Base-by-base conservation (phyloP, 2,888 invertebrate species). In the Dicycla oo region DNA sequence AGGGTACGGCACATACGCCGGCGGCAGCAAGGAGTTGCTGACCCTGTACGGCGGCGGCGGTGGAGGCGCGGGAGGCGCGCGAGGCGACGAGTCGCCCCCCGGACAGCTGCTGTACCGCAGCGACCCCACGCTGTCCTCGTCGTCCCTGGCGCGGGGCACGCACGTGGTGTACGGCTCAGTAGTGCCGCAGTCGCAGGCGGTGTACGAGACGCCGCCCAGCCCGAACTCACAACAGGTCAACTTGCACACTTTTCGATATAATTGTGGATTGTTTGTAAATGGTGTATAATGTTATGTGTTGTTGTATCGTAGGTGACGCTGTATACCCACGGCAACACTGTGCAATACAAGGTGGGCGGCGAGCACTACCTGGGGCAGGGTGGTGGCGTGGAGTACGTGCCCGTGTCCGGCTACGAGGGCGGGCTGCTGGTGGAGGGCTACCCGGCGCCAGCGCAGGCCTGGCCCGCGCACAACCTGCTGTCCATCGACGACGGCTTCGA, bases 61-160 rank as follows among this genome's bases (percentile, higher is more conserved):
- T 3, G 81, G 73, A 4, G 61, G 85, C 11, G 78, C 81, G 7
- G 92, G 92, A 67, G 91, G 88, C 34, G 91, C 90, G 71, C 93
- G 94, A 30, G 95, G 92, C 0, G 94, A 96, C 78, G 95, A 96
- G 73, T 96, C 96, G 26, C 96, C 97, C 8, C 97, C 97, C 0
- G 94, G 94, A 3, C 96, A 96, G 84, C 94, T 97, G 73, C 94
- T 97, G 87, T 97, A 97, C 90, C 97, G 97, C 81, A 96, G 96
- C 75, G 97, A 97, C 90, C 97, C 97, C n/a, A 97, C 97, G 61
- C 93, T 97, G 64, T 96, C 97, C 0, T 97, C 97, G 0, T 96
- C 97, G 0, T 96, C 96, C n/a, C 93, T 97, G 81, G 88, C 91
- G 78, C 96, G 96, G 66, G 95, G 94, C 53, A 94, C 96, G 53